phyloP scores from a whole-genome alignment of 1,140 invertebrate species.

The Venturia canescens region DNA sequence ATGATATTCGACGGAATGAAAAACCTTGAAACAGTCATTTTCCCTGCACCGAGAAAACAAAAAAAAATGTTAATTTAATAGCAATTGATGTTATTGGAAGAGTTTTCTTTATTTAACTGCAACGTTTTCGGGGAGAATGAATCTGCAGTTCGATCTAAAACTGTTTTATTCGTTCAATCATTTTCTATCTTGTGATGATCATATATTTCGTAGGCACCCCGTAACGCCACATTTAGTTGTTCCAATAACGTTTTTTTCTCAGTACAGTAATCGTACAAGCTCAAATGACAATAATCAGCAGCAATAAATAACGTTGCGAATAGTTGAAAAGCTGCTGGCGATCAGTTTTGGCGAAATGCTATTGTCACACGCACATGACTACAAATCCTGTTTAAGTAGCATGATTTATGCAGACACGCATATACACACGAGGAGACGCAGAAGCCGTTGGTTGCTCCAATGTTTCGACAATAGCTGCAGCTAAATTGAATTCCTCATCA shows the following conservation, averaged over 20 bases:
- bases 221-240: too few relatives aligned
- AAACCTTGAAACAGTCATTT: neutral
- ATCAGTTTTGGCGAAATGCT: neutral
- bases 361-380: neutral
- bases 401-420: slow-evolving; percentile 4
- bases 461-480: neutral
- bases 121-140: too few relatives aligned
- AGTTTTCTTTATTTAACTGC: too few relatives aligned
- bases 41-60: too few relatives aligned
- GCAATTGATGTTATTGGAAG: too few relatives aligned
- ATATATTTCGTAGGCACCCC: too few relatives aligned
- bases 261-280: neutral
- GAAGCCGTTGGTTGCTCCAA: neutral
- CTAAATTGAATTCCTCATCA: slow-evolving; percentile 22
- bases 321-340: neutral
- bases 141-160: too few relatives aligned
- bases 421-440: neutral
- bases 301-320: neutral
- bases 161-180: too few relatives aligned
- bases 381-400: slow-evolving; percentile 1
- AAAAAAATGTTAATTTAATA: too few relatives aligned
- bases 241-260: too few relatives aligned
- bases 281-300: neutral
- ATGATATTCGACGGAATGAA: neutral
- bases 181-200: too few relatives aligned